Evolutionary conservation across 1,140 invertebrate species (phyloP).

Genomic region (Drosophila santomea): DNA sequence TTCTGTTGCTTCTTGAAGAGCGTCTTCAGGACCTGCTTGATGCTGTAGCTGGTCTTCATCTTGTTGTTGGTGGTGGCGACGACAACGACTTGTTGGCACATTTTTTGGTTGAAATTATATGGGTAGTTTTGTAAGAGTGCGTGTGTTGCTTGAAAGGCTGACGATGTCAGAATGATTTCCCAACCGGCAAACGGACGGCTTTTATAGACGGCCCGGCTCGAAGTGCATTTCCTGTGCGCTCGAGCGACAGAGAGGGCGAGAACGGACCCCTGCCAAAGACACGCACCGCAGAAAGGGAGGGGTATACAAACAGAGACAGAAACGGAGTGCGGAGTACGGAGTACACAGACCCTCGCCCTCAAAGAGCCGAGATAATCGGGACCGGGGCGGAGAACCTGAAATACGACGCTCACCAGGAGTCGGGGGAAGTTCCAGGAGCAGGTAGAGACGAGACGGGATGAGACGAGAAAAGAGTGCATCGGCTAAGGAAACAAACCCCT

Average conservation of each 20-base stretch:
- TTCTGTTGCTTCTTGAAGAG: slow-evolving; percentile 82
- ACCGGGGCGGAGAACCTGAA: slow-evolving; percentile 67
- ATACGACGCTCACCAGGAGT: slow-evolving; percentile 55
- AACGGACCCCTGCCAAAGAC: slow-evolving; percentile 61
- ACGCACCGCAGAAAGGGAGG: slow-evolving; percentile 31
- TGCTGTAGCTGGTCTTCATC: slow-evolving; percentile 85
- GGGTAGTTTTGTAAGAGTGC: slow-evolving; percentile 12
- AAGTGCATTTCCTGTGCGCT: slow-evolving; percentile 80
- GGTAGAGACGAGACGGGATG: slow-evolving; percentile 50
- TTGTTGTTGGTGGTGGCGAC: slow-evolving; percentile 65
- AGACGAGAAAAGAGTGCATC: slow-evolving; percentile 45
- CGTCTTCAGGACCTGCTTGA: slow-evolving; percentile 86
- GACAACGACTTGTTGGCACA: slow-evolving; percentile 78
- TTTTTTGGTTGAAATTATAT: slow-evolving; percentile 53
- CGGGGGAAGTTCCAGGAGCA: slow-evolving; percentile 43
- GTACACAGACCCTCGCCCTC: slow-evolving; percentile 55
- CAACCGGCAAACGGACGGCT: slow-evolving; percentile 61
- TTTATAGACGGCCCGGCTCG: slow-evolving; percentile 70
- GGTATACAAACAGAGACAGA: slow-evolving; percentile 19
- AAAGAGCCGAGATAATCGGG: slow-evolving; percentile 38
- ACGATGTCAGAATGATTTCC: slow-evolving; percentile 83
- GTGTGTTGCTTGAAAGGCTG: slow-evolving; percentile 74
- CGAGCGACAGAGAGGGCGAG: slow-evolving; percentile 41
- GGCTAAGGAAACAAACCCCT: slow-evolving; percentile 71
- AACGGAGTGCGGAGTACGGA: background rate